These are phyloP conservation scores for Macrophya annulata DNA, from an alignment of 2,888 invertebrate genomes.

Conservation along the genomic window DNA sequence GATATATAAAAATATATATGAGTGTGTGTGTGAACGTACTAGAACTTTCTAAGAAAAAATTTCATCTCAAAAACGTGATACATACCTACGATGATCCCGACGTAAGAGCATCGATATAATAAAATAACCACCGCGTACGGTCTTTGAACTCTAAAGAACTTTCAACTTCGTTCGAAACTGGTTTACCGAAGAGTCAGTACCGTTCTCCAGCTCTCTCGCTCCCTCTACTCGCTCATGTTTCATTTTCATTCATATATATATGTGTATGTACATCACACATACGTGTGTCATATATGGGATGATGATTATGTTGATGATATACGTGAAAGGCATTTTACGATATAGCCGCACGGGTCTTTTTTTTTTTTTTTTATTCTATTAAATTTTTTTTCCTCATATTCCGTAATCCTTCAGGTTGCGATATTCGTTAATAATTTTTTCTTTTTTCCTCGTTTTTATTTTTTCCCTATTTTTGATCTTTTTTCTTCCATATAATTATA, in stretches of 20 bases:
- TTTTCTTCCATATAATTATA: not conserved
- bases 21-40: no score
- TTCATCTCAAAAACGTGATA: not conserved
- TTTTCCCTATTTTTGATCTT: not conserved
- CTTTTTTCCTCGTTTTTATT: not conserved
- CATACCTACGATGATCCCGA: not conserved
- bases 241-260: not conserved
- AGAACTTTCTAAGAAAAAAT: not conserved
- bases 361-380: not conserved
- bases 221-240: not conserved
- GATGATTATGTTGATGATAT: not conserved
- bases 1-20: no score
- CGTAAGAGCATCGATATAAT: not conserved
- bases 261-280: not conserved
- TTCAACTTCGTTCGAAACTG: slow-evolving; percentile 54
- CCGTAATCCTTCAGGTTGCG: not conserved
- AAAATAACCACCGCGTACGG: slow-evolving; percentile 5
- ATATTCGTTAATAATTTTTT: not conserved
- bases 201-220: not conserved
- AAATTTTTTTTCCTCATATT: not conserved
- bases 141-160: slow-evolving; percentile 50
- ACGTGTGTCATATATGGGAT: not conserved
- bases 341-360: not conserved
- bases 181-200: slow-evolving; percentile 44
- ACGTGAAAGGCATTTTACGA: not conserved